phyloP scores from a whole-genome alignment of 2,113 vertebrate genomes.

The Anoura caudifer region DNA sequence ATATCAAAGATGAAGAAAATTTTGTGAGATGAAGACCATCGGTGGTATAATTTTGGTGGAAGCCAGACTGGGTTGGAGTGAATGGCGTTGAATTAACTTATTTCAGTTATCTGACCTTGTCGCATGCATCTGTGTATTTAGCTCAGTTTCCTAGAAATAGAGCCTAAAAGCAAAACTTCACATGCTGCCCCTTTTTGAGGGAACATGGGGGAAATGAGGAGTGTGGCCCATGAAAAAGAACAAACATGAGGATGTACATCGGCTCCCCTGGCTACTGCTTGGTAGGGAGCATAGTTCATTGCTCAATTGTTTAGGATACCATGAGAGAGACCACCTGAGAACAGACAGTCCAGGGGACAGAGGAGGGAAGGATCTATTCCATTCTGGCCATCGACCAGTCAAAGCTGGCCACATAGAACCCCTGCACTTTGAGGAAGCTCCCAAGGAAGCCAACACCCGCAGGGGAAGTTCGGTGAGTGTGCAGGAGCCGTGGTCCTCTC shows the following conservation, averaged over 20 bases:
- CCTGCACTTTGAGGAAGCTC: background rate
- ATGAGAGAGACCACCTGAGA: background rate
- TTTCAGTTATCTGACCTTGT: background rate
- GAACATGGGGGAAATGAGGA: background rate
- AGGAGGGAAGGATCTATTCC: background rate
- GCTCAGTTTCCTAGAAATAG: background rate
- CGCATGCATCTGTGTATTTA: background rate
- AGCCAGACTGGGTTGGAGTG: background rate
- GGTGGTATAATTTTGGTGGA: background rate
- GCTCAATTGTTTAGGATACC: background rate
- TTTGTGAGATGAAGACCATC: background rate
- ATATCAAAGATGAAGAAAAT: background rate
- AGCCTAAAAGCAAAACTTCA: background rate
- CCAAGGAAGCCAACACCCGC: background rate
- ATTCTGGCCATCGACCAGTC: background rate
- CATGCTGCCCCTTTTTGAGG: background rate
- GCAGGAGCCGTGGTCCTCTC: background rate
- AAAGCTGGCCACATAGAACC: background rate
- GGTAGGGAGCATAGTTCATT: background rate
- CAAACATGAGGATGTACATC: background rate
- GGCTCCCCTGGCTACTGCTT: background rate
- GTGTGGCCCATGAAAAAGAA: background rate
- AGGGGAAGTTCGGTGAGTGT: background rate
- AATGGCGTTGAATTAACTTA: background rate
- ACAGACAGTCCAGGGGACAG: background rate